These are phyloP conservation scores for Thymelicus sylvestris DNA, from an alignment of 2,888 invertebrate species.

Conservation along the genomic window DNA sequence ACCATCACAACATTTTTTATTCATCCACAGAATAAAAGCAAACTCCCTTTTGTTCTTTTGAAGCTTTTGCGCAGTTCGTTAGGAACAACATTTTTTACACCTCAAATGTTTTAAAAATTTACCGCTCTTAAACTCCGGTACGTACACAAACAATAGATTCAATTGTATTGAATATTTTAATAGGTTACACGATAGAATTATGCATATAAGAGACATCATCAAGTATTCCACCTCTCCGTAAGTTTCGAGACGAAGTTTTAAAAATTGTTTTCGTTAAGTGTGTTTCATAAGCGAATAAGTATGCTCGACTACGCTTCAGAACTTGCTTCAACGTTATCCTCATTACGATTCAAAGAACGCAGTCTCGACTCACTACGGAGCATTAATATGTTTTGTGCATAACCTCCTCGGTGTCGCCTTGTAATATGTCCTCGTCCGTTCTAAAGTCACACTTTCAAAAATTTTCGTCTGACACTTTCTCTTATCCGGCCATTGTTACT, in stretches of 20 bases:
- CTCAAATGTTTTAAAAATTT: constrained; percentile 9
- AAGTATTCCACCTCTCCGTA: not conserved
- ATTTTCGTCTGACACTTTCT: constrained; percentile 63
- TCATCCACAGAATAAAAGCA: constrained; percentile 21
- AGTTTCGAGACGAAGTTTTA: constrained; percentile 16
- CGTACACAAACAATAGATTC: not conserved
- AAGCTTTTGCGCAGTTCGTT: constrained; percentile 24
- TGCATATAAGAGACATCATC: constrained; percentile 6
- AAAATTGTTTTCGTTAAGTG: constrained; percentile 18
- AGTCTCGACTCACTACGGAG: constrained; percentile 55
- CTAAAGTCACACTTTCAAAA: constrained; percentile 68
- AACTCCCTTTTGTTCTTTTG: constrained; percentile 27
- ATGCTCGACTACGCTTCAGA: constrained; percentile 21
- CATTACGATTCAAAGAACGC: constrained; percentile 68
- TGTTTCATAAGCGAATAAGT: constrained; percentile 31
- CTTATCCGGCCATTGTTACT: constrained; percentile 41
- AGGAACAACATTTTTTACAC: constrained; percentile 19
- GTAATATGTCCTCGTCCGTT: constrained; percentile 63
- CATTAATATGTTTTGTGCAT: constrained; percentile 70
- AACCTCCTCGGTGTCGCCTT: constrained; percentile 59
- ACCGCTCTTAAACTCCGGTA: not conserved
- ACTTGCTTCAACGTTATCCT: constrained; percentile 44
- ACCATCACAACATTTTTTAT: constrained; percentile 26
- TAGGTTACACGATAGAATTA: constrained; percentile 8
- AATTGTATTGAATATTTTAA: constrained; percentile 6